phyloP scores from a whole-genome alignment of 2,113 vertebrate genomes.

The Oplegnathus fasciatus region DNA sequence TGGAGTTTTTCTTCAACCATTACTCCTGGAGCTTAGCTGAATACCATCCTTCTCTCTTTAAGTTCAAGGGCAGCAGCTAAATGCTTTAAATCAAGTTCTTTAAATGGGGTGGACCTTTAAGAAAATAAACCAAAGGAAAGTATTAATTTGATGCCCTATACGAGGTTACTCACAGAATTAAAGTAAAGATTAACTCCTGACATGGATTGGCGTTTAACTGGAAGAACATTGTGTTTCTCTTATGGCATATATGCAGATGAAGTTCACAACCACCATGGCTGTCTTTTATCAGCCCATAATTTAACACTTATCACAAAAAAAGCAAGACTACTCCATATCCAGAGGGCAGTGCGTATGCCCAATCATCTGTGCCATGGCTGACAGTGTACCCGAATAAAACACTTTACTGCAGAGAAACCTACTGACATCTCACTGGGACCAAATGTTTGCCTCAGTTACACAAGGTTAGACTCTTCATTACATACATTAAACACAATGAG shows the following conservation, averaged over 20 bases:
- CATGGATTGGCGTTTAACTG: neutral
- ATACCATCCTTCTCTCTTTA: neutral
- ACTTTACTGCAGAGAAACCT: neutral
- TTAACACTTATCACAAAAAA: conserved; percentile 31
- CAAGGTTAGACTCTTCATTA: conserved; percentile 11
- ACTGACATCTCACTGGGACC: neutral
- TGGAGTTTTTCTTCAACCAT: neutral
- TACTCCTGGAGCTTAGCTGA: neutral
- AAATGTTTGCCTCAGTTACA: neutral
- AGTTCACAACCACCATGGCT: neutral
- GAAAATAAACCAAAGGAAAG: neutral
- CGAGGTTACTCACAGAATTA: neutral
- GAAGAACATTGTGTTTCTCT: neutral
- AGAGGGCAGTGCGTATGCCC: neutral
- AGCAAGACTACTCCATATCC: neutral
- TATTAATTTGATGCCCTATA: neutral
- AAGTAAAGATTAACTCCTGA: neutral
- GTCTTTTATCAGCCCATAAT: conserved; percentile 42
- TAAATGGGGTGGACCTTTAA: neutral
- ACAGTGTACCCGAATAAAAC: conserved; percentile 10
- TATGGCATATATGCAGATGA: conserved; percentile 14
- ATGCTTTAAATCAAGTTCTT: neutral
- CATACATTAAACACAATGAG: conserved; percentile 6
- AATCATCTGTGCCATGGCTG: conserved; percentile 27
- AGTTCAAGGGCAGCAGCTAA: neutral